phyloP scores from a whole-genome alignment of 2,113 vertebrate genomes.

The Pristiophorus japonicus region DNA sequence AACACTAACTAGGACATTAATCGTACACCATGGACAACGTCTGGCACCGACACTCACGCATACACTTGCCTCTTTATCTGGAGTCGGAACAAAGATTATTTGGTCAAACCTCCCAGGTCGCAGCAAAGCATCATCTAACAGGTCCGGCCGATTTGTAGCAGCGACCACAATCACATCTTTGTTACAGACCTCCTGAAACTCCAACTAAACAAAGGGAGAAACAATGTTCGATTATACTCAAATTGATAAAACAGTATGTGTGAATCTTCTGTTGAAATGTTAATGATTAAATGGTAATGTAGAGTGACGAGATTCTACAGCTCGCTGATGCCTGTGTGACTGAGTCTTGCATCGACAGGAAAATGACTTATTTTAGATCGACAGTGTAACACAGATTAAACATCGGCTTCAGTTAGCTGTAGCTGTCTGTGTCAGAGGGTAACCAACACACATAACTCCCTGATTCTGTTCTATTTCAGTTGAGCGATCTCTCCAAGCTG shows the following conservation, averaged over 20 bases:
- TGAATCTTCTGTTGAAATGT: background rate
- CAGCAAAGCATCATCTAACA: conserved; percentile 80
- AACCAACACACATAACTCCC: background rate
- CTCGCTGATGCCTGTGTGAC: background rate
- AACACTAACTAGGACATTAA: background rate
- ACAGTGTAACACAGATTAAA: background rate
- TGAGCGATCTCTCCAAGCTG: background rate
- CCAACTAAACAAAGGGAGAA: conserved; percentile 55
- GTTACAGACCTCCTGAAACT: conserved; percentile 71
- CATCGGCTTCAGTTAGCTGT: background rate
- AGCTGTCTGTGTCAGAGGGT: background rate
- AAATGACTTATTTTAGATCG: background rate
- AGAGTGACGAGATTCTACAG: background rate
- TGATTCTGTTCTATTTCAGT: background rate
- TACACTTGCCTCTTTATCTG: conserved; percentile 70
- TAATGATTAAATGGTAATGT: background rate
- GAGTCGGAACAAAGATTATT: conserved; percentile 81
- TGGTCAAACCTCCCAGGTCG: conserved; percentile 87
- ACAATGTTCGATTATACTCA: background rate
- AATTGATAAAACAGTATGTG: background rate
- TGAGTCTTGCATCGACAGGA: too few relatives aligned
- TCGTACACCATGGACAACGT: background rate
- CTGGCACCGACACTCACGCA: background rate
- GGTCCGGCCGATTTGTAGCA: conserved; percentile 85
- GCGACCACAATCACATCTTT: conserved; percentile 79